Evolutionary conservation across 2,888 invertebrate genomes (phyloP), one percentile per base, ranked within the genome.

Genomic region (Chalcis sispes): DNA sequence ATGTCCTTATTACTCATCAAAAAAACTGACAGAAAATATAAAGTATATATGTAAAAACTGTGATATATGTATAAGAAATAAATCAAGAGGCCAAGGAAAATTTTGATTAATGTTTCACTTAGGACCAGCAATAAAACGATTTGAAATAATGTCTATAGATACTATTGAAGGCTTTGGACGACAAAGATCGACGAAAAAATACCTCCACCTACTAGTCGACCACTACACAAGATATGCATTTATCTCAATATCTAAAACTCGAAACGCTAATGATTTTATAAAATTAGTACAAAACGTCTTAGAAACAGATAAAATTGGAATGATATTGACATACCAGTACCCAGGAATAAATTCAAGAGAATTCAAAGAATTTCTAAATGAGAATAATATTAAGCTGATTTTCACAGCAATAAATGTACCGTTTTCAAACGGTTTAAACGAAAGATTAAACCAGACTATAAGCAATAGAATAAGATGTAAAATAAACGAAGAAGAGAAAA

Each of bases 171-270:
- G 10, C 3, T 46, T 46, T 46, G 3, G 46, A 46, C 2, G 46
- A 15, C 8, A 46, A 3, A 46, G 46, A n/a, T 46, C n/a, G n/a
- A 46, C 46, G 15, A 46, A 46, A 46, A 46, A 46, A 46, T 46
- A 46, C n/a, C 46, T 46, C n/a, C n/a, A 46, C 15, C n/a, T 46
- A n/a, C 10, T 46, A n/a, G 15, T 46, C n/a, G 46, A 46, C n/a
- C 46, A 46, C 46, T 46, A 8, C 46, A n/a, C n/a, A n/a, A n/a
- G n/a, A n/a, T n/a, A n/a, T n/a, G n/a, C n/a, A n/a, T n/a, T n/a
- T n/a, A n/a, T 46, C 46, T 36, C 36, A 36, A 78, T 75, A 23
- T 78, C 75, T 23, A 72, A 75, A 72, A 75, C 27, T 23, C 77
- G 75, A 67, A 56, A 13, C 13, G 18, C 75, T 4, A 50, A 20